Conservation (phyloP, 2,797 vertebrate genomes). For the Diceros bicornis region DNA sequence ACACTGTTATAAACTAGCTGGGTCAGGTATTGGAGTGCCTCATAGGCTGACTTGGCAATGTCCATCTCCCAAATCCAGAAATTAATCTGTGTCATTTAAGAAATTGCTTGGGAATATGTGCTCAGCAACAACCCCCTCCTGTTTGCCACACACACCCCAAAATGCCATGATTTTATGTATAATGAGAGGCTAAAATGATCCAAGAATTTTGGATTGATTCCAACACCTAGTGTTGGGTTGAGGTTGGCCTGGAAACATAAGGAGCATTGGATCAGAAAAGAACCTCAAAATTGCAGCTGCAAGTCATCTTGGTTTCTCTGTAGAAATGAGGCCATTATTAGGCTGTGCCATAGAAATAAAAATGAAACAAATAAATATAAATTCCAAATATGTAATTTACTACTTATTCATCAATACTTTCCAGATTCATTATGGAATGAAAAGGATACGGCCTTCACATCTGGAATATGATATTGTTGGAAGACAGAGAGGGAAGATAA, state of each 20-base stretch:
- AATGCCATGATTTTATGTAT: not conserved
- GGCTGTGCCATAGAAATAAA: not conserved
- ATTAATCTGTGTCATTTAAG: constrained; percentile 39
- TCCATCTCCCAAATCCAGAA: not conserved
- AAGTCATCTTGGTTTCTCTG: not conserved
- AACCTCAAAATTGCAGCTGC: not conserved
- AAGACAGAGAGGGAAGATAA: not conserved
- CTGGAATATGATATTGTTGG: not conserved
- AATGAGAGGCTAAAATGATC: constrained; percentile 49
- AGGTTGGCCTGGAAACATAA: constrained; percentile 8
- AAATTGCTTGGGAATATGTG: constrained; percentile 19
- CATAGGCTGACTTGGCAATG: not conserved
- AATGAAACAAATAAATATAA: not conserved
- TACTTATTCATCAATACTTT: not conserved
- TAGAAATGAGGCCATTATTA: not conserved
- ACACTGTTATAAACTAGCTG: not conserved
- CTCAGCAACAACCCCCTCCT: not conserved
- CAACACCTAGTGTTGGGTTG: not conserved
- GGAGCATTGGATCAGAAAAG: not conserved
- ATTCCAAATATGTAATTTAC: constrained; percentile 2
- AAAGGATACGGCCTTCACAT: not conserved
- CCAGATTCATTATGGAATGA: not conserved
- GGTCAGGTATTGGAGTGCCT: not conserved
- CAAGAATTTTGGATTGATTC: constrained; percentile 38
- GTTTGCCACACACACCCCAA: not conserved